Conservation (phyloP, 2,113 vertebrate genomes). For the Heteronetta atricapilla region DNA sequence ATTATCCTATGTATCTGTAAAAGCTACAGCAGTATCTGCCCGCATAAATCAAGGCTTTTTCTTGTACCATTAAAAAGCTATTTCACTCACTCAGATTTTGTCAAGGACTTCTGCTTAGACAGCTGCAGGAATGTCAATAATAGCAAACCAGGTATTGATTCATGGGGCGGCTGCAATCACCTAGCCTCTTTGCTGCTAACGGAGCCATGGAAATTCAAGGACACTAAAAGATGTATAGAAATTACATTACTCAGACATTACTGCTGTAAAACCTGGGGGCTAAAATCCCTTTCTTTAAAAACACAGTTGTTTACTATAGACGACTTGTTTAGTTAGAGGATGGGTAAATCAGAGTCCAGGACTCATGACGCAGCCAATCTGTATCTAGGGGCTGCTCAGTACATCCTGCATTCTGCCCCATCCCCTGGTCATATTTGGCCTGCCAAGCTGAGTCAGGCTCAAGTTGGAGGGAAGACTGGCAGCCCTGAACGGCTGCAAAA, state of each 20-base stretch:
- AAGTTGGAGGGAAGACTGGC: background rate
- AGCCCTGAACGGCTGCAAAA: background rate
- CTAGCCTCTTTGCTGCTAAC: background rate
- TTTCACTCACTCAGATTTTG: background rate
- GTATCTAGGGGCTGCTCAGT: background rate
- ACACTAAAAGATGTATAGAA: background rate
- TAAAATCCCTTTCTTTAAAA: background rate
- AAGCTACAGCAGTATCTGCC: background rate
- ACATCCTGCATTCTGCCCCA: background rate
- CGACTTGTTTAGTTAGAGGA: fast-evolving
- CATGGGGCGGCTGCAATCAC: background rate
- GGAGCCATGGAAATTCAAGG: background rate
- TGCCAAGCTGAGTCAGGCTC: background rate
- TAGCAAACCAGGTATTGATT: background rate
- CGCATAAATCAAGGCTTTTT: background rate
- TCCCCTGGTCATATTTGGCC: background rate
- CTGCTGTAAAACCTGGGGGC: background rate
- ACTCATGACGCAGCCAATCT: background rate
- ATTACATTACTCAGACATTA: background rate
- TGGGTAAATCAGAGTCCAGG: background rate
- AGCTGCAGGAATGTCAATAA: background rate
- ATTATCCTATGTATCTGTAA: background rate
- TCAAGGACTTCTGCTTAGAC: background rate
- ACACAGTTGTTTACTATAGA: background rate
- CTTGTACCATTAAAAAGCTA: background rate